Evolutionary conservation across 1,140 invertebrate species (phyloP), one percentile per base, ranked within the genome.

Genomic region (Tyrophagus putrescentiae): DNA sequence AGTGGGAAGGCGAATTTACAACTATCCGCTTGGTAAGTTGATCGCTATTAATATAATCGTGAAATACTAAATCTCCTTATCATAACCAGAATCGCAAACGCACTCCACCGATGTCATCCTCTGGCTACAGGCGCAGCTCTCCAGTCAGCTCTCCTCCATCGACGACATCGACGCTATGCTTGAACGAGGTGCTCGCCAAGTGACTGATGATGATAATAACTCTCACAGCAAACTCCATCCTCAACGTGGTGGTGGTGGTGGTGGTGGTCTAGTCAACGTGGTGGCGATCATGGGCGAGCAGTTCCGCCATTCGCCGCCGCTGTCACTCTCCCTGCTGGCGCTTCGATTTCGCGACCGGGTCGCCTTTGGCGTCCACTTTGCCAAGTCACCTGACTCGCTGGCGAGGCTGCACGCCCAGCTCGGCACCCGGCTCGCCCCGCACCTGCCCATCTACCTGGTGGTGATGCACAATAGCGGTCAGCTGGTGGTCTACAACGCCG

Each of bases 321-420:
- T 48, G 9, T 13, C 7, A 21, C 18, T 48, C 21, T 13, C 45
- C 21, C 18, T 48, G 7, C 31, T 48, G 45, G 45, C 45, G 18
- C 45, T 48, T 48, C 45, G 31, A 18, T 48, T 48, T 48, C 45
- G 45, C 9, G 45, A 48, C 23, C 45, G 45, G 31, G 31, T 48
- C 21, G 21, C 23, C 23, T 48, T 48, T 48, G 45, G 18, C 7
- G 45, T 48, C 7, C 31, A 48, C 21, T 48, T 7, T 48, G 45
- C 45, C 7, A n/a, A n/a, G n/a, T 7, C 45, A 7, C 23, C 7
- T 25, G 7, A 48, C 21, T 6, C 23, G 31, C 45, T 48, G 23
- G 45, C 7, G 6, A 18, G 31, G 31, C 31, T 48, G 9, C 45
- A 48, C 18, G 6, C 7, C 7, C 45, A 21, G 31, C 21, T 48